These are phyloP conservation scores for Peromyscus aztecus DNA, from an alignment of 2,797 vertebrate species.

Conservation along the genomic window DNA sequence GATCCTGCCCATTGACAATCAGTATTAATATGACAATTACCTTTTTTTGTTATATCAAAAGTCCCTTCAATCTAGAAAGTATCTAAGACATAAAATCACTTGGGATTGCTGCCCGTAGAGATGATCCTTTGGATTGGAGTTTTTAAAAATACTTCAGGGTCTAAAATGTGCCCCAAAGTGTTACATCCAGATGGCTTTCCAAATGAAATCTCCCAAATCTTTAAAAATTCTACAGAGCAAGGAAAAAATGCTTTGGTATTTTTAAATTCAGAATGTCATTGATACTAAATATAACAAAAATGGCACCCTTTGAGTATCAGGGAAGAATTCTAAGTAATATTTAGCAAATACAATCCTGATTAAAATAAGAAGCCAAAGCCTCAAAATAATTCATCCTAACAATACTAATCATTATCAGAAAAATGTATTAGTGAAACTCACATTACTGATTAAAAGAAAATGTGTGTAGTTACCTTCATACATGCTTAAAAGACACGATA, in stretches of 20 bases:
- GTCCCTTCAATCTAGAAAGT: conserved; percentile 19
- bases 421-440: conserved; percentile 19
- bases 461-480: not conserved
- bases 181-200: conserved; percentile 12
- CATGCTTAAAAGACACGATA: not conserved
- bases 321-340: conserved; percentile 55
- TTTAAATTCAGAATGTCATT: conserved; percentile 30
- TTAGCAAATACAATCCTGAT: conserved; percentile 46
- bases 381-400: conserved; percentile 24
- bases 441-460: conserved; percentile 27
- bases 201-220: conserved; percentile 50
- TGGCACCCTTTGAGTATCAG: not conserved
- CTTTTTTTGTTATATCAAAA: conserved; percentile 34
- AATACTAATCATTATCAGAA: conserved; percentile 22
- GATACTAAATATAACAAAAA: conserved; percentile 29
- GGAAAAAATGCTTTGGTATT: conserved; percentile 6
- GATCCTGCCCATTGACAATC: not conserved
- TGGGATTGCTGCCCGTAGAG: not conserved
- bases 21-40: not conserved
- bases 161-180: conserved; percentile 11
- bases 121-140: not conserved
- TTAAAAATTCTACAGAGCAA: conserved; percentile 60
- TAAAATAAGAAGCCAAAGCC: conserved; percentile 26
- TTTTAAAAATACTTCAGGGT: not conserved
- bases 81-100: not conserved